phyloP scores from a whole-genome alignment of 2,797 vertebrate species.

The Tauraco hartlaubi region DNA sequence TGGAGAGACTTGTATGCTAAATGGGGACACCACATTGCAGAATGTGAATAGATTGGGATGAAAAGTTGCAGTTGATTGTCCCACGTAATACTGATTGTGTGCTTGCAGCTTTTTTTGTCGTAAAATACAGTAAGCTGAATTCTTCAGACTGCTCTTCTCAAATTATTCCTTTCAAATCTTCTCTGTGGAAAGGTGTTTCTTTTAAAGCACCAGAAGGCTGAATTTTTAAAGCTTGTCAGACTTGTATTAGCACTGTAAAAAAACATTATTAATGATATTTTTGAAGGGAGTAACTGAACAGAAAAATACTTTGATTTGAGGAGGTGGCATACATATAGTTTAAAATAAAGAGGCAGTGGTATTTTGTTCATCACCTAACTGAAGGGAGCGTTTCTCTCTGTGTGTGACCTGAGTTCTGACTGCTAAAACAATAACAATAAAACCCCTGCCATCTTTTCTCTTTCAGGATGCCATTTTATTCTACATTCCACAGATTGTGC shows the following conservation, averaged over 20 bases:
- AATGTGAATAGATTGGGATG: background rate
- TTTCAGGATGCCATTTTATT: conserved; percentile 96
- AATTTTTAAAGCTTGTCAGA: background rate
- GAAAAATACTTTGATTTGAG: background rate
- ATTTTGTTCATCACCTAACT: background rate
- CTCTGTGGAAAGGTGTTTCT: background rate
- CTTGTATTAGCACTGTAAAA: background rate
- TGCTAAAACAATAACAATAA: background rate
- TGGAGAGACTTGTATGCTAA: background rate
- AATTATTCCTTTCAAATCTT: background rate
- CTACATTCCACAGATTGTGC: conserved; percentile 98
- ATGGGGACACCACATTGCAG: background rate
- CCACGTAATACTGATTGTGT: background rate
- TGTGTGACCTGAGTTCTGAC: background rate
- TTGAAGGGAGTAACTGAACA: background rate
- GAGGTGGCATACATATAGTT: background rate
- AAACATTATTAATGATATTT: background rate
- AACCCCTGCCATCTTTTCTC: background rate
- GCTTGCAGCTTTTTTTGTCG: background rate
- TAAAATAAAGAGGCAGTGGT: background rate
- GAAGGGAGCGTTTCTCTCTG: background rate
- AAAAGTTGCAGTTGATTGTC: background rate
- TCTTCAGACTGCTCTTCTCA: background rate
- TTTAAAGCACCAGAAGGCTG: background rate
- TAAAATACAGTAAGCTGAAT: background rate